These are phyloP conservation scores for Meloidogyne chitwoodi DNA, from an alignment of 1,140 invertebrate species.

Conservation along the genomic window DNA sequence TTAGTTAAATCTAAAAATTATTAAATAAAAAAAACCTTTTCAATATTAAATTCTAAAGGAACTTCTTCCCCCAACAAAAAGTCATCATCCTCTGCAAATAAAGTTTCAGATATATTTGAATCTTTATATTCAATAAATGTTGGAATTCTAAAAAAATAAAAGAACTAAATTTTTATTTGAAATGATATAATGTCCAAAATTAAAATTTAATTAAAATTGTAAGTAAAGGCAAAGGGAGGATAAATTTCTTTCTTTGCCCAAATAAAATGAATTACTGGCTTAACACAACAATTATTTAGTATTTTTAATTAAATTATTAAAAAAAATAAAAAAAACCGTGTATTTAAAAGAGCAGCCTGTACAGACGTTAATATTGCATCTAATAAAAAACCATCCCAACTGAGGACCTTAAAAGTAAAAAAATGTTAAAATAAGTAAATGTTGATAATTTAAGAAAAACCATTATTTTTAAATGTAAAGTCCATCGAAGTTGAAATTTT, in stretches of 20 bases:
- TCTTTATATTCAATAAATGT: constrained; percentile 14
- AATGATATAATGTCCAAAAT: too few species aligned
- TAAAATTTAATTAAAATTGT: too few species aligned
- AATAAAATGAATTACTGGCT: too few species aligned
- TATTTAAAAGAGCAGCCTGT: constrained; percentile 27
- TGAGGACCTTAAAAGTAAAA: constrained; percentile 22
- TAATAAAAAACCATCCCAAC: constrained; percentile 28
- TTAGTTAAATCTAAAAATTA: not conserved
- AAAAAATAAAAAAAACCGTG: not conserved
- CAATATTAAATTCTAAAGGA: constrained; percentile 29
- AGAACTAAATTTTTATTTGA: not conserved
- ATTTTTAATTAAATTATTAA: too few species aligned
- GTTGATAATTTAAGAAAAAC: not conserved
- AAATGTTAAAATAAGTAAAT: not conserved
- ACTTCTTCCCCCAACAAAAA: constrained; percentile 20
- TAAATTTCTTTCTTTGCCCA: too few species aligned
- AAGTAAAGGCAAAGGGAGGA: too few species aligned
- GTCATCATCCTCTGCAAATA: constrained; percentile 19
- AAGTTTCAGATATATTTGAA: not conserved
- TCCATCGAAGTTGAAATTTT: constrained; percentile 30
- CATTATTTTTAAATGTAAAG: constrained; percentile 32
- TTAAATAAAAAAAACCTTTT: constrained; percentile 10
- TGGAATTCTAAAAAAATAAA: not conserved
- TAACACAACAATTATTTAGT: too few species aligned
- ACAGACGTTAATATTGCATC: constrained; percentile 29